Percentiles rank a stretch among this genome's conserved stretches.
Evolutionary conservation across 2,113 vertebrate genomes (phyloP).

Genomic region (Tetrax tetrax): DNA sequence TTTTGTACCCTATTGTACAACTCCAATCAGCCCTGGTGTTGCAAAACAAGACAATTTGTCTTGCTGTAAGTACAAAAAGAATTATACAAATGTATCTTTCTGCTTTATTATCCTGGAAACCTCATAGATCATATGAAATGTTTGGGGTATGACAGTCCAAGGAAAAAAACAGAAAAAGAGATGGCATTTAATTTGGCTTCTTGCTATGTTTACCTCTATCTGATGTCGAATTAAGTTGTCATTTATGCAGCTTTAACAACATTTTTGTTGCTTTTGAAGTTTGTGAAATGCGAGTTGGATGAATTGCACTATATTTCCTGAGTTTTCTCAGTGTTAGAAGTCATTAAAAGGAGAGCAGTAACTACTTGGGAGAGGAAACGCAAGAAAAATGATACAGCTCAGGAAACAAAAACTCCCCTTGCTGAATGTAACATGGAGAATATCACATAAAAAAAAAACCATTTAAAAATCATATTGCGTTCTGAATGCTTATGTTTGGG

Average conservation of each 20-base stretch:
- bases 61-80: conserved; percentile 67
- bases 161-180: conserved; percentile 42
- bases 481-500: not conserved
- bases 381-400: not conserved
- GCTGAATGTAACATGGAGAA: not conserved
- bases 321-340: not conserved
- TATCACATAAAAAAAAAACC: not conserved
- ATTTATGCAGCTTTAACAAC: conserved; percentile 38
- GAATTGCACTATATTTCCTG: conserved; percentile 19
- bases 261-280: conserved; percentile 61
- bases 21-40: conserved; percentile 54
- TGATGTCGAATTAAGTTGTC: conserved; percentile 58
- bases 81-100: conserved; percentile 62
- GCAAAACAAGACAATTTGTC: conserved; percentile 72
- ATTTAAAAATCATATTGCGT: not conserved
- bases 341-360: not conserved
- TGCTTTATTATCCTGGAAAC: conserved; percentile 36
- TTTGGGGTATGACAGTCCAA: conserved; percentile 38
- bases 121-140: conserved; percentile 63
- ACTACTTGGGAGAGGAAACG: not conserved
- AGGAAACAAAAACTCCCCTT: not conserved
- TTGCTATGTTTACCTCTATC: conserved; percentile 45
- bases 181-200: conserved; percentile 14
- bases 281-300: conserved; percentile 29
- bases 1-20: conserved; percentile 57